Base-by-base conservation (phyloP, 1,140 invertebrate species). In the Aphis craccivora region DNA sequence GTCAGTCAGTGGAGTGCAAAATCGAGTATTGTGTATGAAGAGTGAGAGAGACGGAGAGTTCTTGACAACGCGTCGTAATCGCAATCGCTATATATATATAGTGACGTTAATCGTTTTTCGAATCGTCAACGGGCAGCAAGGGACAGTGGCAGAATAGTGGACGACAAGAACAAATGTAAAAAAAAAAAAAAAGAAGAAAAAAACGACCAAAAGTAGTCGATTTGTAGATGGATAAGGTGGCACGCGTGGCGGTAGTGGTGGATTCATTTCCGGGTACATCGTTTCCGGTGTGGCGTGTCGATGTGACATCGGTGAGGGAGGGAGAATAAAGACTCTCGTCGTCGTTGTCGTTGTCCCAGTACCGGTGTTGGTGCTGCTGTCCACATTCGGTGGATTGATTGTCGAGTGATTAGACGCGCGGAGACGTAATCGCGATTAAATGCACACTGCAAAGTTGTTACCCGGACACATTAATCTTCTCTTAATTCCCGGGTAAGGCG, bases 391-490 rank as follows among this genome's bases (percentile, higher is more conserved):
- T 37, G 22, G 91, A 93, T 93, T 93, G 91, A 93, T 93, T 86
- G 76, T 35, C 81, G 91, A 51, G 81, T 43, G 91, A 84, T 84
- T 92, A 91, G 91, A 67, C 25, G 9, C 40, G 90, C 60, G 91
- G 43, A 35, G 43, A 51, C 40, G 81, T 93, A 86, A 86, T 84
- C 76, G n/a, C 91, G 91, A 93, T 86, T 86, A 93, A 93, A 93
- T 43, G 91, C 91, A 55, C 91, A 86, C 91, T 67, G 43, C 60
- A 86, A 48, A 93, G 37, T 48, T 35, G 81, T 81, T 48, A 35
- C 45, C n/a, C 20, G 76, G 81, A 45, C 48, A 40, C 81, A 93
- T 93, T 93, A 93, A 93, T 93, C 91, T 93, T 93, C 91, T 20
- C 81, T 86, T 93, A 55, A 93, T 86, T 93, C 91, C 45, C 35